Conservation (phyloP, 2,797 vertebrate species). For the Paedocypris micromegethes region DNA sequence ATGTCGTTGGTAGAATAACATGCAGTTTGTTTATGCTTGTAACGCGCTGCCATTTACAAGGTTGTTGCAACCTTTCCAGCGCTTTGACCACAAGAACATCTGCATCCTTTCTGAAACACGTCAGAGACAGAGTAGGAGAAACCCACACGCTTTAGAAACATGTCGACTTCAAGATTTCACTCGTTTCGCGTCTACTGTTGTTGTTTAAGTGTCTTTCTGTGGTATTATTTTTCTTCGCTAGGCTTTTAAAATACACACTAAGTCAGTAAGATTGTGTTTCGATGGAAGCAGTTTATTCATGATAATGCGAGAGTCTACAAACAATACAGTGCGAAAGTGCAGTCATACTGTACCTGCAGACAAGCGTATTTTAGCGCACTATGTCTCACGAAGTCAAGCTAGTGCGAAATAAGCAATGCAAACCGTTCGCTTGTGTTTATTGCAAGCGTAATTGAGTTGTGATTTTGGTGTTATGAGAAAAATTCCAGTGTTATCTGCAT, state of each 20-base stretch:
- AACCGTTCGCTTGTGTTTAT: no score
- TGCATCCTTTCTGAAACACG: constrained; percentile 53
- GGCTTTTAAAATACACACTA: constrained; percentile 21
- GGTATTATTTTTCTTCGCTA: background rate
- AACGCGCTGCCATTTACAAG: constrained; percentile 35
- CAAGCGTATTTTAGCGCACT: no score
- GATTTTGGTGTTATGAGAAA: no score
- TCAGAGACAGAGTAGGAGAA: constrained; percentile 45
- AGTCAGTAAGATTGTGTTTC: constrained; percentile 35
- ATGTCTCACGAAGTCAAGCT: no score
- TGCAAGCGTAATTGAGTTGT: no score
- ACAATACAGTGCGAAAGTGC: constrained; percentile 27
- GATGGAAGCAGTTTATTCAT: constrained; percentile 48
- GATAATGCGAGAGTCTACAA: constrained; percentile 35
- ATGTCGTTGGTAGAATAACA: constrained; percentile 15
- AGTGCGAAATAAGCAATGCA: no score
- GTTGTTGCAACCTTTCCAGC: constrained; percentile 36
- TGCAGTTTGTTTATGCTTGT: constrained; percentile 29
- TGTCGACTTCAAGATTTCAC: no score
- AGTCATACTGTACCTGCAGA: constrained; percentile 29
- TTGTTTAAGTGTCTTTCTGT: no score
- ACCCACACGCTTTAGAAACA: constrained; percentile 32
- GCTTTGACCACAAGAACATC: constrained; percentile 52
- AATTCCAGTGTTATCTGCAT: no score
- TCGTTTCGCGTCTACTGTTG: no score